These are phyloP conservation scores for Meloidogyne floridensis DNA, from an alignment of 1,140 invertebrate genomes.

Conservation along the genomic window DNA sequence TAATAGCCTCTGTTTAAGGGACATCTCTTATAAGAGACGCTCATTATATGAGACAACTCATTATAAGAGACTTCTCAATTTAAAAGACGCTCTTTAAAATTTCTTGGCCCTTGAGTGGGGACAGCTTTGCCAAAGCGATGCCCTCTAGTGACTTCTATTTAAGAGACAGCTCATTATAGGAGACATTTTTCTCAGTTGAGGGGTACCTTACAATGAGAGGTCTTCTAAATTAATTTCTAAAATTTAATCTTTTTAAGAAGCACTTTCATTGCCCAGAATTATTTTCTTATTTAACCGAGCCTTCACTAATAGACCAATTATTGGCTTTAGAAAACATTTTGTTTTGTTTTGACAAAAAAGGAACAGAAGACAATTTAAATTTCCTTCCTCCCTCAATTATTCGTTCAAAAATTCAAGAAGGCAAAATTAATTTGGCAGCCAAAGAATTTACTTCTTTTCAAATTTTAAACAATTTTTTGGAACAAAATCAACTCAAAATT, in stretches of 20 bases:
- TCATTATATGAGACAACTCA: too few species aligned
- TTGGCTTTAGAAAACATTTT: slow-evolving; percentile 17
- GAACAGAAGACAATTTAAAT: neutral
- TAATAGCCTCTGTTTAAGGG: too few species aligned
- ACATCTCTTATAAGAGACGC: too few species aligned
- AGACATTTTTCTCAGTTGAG: too few species aligned
- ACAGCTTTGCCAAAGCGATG: too few species aligned
- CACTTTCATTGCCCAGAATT: slow-evolving; percentile 21
- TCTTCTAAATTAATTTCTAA: neutral
- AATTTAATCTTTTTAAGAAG: neutral
- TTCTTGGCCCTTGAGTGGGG: too few species aligned
- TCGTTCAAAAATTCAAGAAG: neutral
- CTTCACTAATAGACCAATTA: slow-evolving; percentile 21
- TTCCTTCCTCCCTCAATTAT: neutral
- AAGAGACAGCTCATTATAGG: too few species aligned
- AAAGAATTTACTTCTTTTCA: neutral
- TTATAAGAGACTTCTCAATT: too few species aligned
- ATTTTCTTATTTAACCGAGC: slow-evolving; percentile 6
- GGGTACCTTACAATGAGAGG: too few species aligned
- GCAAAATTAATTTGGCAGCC: neutral
- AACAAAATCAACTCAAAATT: neutral
- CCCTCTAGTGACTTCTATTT: too few species aligned
- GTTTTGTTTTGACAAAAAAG: slow-evolving; percentile 7
- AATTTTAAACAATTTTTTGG: neutral
- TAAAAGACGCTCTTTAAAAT: too few species aligned